Conservation (phyloP, 2,888 invertebrate genomes). For the Leptinotarsa peninsularis region DNA sequence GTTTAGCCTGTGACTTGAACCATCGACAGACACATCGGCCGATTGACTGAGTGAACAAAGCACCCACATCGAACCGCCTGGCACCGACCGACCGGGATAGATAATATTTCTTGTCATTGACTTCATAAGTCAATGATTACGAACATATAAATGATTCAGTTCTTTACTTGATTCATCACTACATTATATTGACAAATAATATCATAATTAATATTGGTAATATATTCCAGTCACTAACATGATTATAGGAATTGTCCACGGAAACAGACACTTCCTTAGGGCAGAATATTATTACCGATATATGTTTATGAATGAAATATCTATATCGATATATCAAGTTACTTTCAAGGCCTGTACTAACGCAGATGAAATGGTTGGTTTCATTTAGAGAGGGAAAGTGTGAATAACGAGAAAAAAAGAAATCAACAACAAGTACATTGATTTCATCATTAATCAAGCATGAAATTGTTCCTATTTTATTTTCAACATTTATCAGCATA, state of each 20-base stretch:
- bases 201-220: not conserved
- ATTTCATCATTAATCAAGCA: constrained; percentile 1
- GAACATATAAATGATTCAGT: not conserved
- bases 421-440: not conserved
- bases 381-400: constrained; percentile 6
- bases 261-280: not conserved
- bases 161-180: not conserved
- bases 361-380: not conserved
- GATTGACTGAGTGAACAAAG: too few relatives aligned
- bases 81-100: not conserved
- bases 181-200: not conserved
- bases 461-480: not conserved
- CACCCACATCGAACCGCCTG: too few relatives aligned
- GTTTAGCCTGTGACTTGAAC: too few relatives aligned
- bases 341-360: constrained; percentile 5
- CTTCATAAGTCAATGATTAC: not conserved
- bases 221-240: not conserved
- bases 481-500: not conserved
- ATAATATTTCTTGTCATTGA: not conserved
- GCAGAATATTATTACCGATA: not conserved
- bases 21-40: too few relatives aligned
- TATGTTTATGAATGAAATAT: not conserved
- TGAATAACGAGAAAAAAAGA: constrained; percentile 2
- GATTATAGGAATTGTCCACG: not conserved
- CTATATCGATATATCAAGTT: not conserved